Evolutionary conservation across 2,888 invertebrate species (phyloP), one percentile per base, ranked within the genome.

Genomic region (Spodoptera littoralis): DNA sequence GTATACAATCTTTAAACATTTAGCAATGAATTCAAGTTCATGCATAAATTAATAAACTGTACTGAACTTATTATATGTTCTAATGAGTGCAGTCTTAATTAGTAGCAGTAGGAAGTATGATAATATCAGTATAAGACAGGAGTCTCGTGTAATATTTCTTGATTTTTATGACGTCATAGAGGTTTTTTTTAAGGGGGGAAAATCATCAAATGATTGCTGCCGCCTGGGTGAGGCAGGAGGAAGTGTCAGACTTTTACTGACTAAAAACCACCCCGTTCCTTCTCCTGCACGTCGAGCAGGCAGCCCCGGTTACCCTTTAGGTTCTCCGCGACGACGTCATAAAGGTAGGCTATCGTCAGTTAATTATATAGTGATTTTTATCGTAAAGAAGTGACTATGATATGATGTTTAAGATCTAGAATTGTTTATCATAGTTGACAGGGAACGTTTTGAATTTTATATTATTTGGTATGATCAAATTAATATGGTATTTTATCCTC

Each of bases 61-160:
- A 58, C 4, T 55, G 42, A 41, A 30, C 30, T 51, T 57, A 73
- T 73, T 56, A 69, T 49, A 55, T 51, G 49, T 63, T 64, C 30
- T 46, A 51, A 51, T 60, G 49, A 67, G 62, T 53, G 30, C 54
- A 55, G 53, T 49, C 48, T 75, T 36, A 75, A 77, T 75, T 67
- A 77, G 56, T 9, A 11, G 22, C 45, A 18, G 66, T 73, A 74
- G 77, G 78, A 77, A 77, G 78, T 64, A 42, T 65, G 77, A 77
- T 77, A 55, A 4, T 58, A 77, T 77, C 78, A 13, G 24, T 11
- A 57, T 4, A 30, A 48, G 62, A 67, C 47, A 58, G 61, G 61
- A 58, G 18, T 18, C 18, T 18, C 18, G 41, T 27, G 46, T 36
- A 36, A 36, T 36, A 36, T 65, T 59, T 51, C 46, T 58, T 64